Evolutionary conservation across 2,888 invertebrate species (phyloP).

Genomic region (Tethea ocularis): DNA sequence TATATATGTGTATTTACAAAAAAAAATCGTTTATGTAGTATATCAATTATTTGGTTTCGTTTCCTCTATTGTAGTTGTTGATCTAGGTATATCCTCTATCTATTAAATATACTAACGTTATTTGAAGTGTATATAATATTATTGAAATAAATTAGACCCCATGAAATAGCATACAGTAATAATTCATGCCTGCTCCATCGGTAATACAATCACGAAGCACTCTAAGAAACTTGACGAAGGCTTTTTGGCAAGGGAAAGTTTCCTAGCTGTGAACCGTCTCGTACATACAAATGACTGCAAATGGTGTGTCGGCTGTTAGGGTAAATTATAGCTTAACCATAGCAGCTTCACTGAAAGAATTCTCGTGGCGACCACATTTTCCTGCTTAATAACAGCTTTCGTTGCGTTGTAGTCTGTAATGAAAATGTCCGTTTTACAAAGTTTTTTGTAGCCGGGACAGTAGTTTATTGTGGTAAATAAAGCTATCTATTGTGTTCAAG

Average conservation of each 20-base stretch:
- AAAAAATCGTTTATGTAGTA: no score
- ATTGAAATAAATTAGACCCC: slow-evolving; percentile 27
- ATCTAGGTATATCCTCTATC: no score
- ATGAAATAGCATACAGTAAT: slow-evolving; percentile 40
- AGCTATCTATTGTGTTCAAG: neutral
- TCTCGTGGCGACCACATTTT: slow-evolving; percentile 22
- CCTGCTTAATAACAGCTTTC: slow-evolving; percentile 14
- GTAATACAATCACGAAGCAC: slow-evolving; percentile 75
- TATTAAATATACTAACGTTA: no score
- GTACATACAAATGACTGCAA: slow-evolving; percentile 75
- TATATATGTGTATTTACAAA: no score
- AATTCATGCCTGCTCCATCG: slow-evolving; percentile 52
- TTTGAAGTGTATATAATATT: neutral
- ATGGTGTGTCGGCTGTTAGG: slow-evolving; percentile 52
- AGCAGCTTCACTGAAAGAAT: slow-evolving; percentile 24
- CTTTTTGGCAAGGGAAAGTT: slow-evolving; percentile 74
- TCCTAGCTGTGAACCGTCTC: slow-evolving; percentile 53
- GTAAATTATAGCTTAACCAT: slow-evolving; percentile 50
- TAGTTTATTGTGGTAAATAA: neutral
- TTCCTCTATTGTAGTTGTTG: no score
- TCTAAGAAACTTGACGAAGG: slow-evolving; percentile 79
- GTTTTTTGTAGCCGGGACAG: neutral
- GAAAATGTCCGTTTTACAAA: slow-evolving; percentile 3
- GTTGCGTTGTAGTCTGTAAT: slow-evolving; percentile 6
- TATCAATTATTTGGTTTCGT: no score